Base-by-base conservation (phyloP, 2,113 vertebrate genomes). In the Lynx canadensis region DNA sequence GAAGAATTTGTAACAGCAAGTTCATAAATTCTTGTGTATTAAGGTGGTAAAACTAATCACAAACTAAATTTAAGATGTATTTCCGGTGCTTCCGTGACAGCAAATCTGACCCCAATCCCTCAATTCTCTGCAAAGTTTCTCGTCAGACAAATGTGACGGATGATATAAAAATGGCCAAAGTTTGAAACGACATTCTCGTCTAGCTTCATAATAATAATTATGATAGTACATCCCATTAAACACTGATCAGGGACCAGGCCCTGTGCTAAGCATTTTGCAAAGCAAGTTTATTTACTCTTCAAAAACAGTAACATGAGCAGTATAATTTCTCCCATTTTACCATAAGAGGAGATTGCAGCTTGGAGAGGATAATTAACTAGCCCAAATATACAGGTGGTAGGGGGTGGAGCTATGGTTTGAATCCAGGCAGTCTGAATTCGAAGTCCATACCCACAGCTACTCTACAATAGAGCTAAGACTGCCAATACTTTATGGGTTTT, bases 1-100 rank as follows among this genome's bases (percentile, higher is more conserved):
- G 4, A 91, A 65, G 33, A 80, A 95, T 93, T 86, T 91, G 65
- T 57, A 76, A 69, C 27, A 94, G n/a, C 83, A 86, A 85, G 15
- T 38, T 88, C 45, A 84, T 4, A 45, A 57, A 84, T 74, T 84
- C 73, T 41, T 71, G 21, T n/a, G 14, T 74, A 66, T 82, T 73
- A 87, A 73, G 31, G 16, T 80, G 21, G 45, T 36, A 88, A 13
- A 71, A 89, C n/a, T 31, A 73, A 93, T 82, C 31, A 52, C 31
- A 95, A 80, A 74, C 4, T n/a, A 91, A 84, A 90, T 50, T 80
- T 13, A 85, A 83, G 21, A 52, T 92, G 23, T 55, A 91, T 55
- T 89, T 84, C 71, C 66, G 31, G 38, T 65, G 33, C 11, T 82
- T 92, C 76, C 18, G 6, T 89, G 31, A 73, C 21, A 55, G 29